Evolutionary conservation across 2,888 invertebrate species (phyloP), one percentile per base, ranked within the genome.

Genomic region (Clanis bilineata): DNA sequence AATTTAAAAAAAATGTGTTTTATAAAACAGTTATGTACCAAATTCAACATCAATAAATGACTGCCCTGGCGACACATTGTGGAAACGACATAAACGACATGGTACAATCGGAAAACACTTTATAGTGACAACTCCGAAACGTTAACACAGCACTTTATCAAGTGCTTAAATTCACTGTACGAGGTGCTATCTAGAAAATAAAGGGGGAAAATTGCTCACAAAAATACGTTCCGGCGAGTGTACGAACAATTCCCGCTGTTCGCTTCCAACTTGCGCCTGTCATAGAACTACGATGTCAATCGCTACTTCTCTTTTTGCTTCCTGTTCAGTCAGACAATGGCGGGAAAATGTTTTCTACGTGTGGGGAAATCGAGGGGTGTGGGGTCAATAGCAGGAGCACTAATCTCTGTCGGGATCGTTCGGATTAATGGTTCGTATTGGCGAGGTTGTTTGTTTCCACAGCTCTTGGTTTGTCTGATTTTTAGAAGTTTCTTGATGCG

Each of bases 351-450:
- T 88, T 88, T 85, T 84, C 76, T 83, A 85, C 80, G 83, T 82
- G 83, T 81, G 79, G 82, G 81, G 81, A 77, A 74, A 72, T 66
- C 65, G 76, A 68, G 78, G 76, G 79, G 83, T 78, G 81, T 74
- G 81, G 82, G 85, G 83, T 86, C 86, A 85, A 84, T 80, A 84
- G 82, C 76, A 80, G 83, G 84, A 82, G 83, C 84, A 85, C 85
- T 90, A 89, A 90, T 90, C 90, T 90, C 82, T 85, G 87, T 79
- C 83, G 82, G 85, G 83, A 86, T 89, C 85, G 88, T 83, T 83
- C 77, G 84, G 86, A 90, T 90, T 88, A 90, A 90, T 89, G 87
- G 86, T 80, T 88, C 85, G 86, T 83, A 86, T 87, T 88, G 86
- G 85, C 83, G 79, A 86, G 83, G 86, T 86, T 88, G 86, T 87